Base-by-base conservation (phyloP, 1,140 invertebrate species). In the Tetramorium simillimum region DNA sequence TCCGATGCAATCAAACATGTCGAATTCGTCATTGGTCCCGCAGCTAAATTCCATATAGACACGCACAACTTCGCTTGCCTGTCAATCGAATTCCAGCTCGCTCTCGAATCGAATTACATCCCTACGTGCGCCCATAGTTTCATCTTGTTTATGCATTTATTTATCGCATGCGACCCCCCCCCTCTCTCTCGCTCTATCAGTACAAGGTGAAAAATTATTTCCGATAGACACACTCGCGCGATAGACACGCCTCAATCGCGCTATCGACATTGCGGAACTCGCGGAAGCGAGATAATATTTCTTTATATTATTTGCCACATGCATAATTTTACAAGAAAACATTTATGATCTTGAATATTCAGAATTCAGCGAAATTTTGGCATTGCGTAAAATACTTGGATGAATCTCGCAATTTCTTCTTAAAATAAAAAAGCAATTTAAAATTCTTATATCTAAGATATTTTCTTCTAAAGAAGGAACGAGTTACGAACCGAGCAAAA, bases 61-160 rank as follows among this genome's bases (percentile, higher is more conserved):
- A 60, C 69, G 75, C 53, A 43, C 46, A 85, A 88, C 87, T 89
- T 86, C 21, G 73, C 46, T 33, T 60, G 58, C 58, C 82, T 81
- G 82, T 85, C 88, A 89, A 89, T 89, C 82, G 88, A 89, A 82
- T 89, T 86, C 67, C 69, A 53, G 18, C 37, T 60, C 33, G 40
- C 58, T 84, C 56, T 72, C 75, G 82, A 89, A 89, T 89, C 88
- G 62, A 89, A 81, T 86, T 86, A 86, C 84, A 53, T 76, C 62
- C 65, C 75, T 5, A n/a, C 7, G 58, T 33, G 77, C 78, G 65
- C 24, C 18, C 80, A 56, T 21, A 73, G 40, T 49, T 58, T 21
- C 43, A 76, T 72, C 76, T 69, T n/a, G 40, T 58, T 76, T 76
- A 49, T 56, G 82, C 75, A 89, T 89, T 89, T 89, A 89, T 89